Conservation (phyloP, 2,797 vertebrate genomes). For the Alcedo quadribrachys region DNA sequence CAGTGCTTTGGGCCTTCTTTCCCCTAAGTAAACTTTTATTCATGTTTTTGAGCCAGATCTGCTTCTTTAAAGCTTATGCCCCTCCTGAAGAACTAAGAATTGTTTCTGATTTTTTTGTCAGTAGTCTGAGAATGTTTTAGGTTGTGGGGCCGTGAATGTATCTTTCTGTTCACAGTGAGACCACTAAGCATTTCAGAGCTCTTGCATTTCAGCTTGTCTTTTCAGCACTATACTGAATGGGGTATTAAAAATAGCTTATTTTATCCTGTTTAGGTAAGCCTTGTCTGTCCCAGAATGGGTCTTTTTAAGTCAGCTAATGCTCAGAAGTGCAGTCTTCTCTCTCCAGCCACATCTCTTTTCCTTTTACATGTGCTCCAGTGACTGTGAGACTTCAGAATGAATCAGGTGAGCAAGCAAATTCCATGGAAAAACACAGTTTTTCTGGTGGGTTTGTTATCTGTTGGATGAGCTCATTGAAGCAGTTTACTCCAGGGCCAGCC, state of each 20-base stretch:
- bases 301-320: constrained; percentile 1
- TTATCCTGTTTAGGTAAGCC: neutral
- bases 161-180: neutral
- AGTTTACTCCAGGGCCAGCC: neutral
- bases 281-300: constrained; percentile 46
- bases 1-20: constrained; percentile 27
- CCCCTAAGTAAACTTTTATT: constrained; percentile 58
- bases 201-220: neutral
- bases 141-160: neutral
- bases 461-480: neutral
- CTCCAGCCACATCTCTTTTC: neutral
- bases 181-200: neutral
- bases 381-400: neutral
- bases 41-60: constrained; percentile 58
- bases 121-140: constrained; percentile 24
- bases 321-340: neutral
- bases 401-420: neutral
- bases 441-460: neutral
- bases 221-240: neutral
- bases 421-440: neutral
- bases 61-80: neutral
- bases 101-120: neutral
- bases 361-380: neutral
- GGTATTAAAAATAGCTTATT: constrained; percentile 33
- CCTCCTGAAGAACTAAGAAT: neutral